These are phyloP conservation scores for Falco punctatus DNA, from an alignment of 2,113 vertebrate genomes.

Conservation along the genomic window DNA sequence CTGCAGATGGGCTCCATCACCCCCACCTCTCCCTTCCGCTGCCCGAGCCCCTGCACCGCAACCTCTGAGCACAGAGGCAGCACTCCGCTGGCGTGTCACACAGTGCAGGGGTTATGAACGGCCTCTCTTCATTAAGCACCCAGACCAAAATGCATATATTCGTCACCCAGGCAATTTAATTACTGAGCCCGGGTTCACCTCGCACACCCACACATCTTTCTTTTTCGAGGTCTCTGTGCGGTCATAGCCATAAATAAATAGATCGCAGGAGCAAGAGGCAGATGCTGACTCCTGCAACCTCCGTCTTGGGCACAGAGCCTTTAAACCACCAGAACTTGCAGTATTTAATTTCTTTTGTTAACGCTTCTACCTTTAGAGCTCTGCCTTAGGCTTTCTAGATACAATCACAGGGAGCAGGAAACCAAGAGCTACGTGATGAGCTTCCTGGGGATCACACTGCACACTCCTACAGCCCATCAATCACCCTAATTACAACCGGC, in stretches of 20 bases:
- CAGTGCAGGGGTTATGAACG: neutral
- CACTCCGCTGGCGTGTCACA: rapidly evolving
- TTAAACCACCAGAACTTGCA: constrained; percentile 13
- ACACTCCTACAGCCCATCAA: neutral
- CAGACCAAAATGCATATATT: neutral
- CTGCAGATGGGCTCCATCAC: neutral
- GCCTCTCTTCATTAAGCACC: neutral
- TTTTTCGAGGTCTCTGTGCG: neutral
- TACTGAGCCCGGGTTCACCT: neutral
- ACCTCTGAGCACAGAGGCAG: neutral
- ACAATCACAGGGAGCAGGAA: constrained; percentile 52
- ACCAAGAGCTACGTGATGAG: neutral
- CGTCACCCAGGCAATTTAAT: constrained; percentile 28
- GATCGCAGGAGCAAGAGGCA: neutral
- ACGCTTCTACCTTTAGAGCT: constrained; percentile 16
- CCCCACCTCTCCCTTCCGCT: neutral
- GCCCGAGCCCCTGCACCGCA: neutral
- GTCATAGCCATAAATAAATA: constrained; percentile 36
- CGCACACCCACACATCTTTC: neutral
- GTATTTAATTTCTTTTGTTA: constrained; percentile 57
- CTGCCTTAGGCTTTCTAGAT: constrained; percentile 59
- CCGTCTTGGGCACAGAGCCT: neutral
- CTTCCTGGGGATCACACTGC: constrained; percentile 53
- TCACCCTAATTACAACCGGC: constrained; percentile 40
- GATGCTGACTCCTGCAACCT: constrained; percentile 26